Evolutionary conservation across 2,113 vertebrate genomes (phyloP), one percentile per base, ranked within the genome.

Genomic region (Shinisaurus crocodilurus): DNA sequence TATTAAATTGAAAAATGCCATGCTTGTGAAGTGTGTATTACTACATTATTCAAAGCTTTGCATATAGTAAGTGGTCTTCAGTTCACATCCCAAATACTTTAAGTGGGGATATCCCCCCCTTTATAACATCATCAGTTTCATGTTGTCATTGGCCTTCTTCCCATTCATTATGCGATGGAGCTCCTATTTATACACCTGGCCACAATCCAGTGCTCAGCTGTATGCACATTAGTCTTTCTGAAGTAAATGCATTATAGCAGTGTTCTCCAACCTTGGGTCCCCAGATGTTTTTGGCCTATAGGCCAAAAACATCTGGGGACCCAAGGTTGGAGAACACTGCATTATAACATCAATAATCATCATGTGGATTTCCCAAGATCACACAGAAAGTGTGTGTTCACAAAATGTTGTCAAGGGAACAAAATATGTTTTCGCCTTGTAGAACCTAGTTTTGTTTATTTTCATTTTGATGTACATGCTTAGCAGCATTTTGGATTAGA

Each of bases 1-100:
- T 74, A 92, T 90, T 89, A 84, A 89, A 45, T 89, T 70, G 29
- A 90, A 89, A 96, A 94, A 88, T 93, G 60, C 86, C 88, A 88
- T 89, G 48, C 9, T 57, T 88, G 54, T 67, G 48, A 90, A 85
- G 81, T 86, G 67, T 86, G 84, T 94, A 91, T 91, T 93, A 85
- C 90, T 93, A 88, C 95, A 93, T 92, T 89, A 92, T 85, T 54
- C 34, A 23, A n/a, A 72, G 70, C 90, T 70, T 85, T 90, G 45
- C 13, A 85, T 45, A 72, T 54, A 63, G 20, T 85, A 93, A 92
- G n/a, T 0, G 0, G 16, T 75, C 81, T 90, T 82, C 82, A 3
- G 69, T 91, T 93, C 50, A 16, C 67, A 57, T 86, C 54, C 69
- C 34, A 74, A 72, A 54, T 25, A 89, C 86, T 94, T 90, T 32